These are phyloP conservation scores for Caenorhabditis uteleia DNA, from an alignment of 2,888 invertebrate species.

Conservation along the genomic window DNA sequence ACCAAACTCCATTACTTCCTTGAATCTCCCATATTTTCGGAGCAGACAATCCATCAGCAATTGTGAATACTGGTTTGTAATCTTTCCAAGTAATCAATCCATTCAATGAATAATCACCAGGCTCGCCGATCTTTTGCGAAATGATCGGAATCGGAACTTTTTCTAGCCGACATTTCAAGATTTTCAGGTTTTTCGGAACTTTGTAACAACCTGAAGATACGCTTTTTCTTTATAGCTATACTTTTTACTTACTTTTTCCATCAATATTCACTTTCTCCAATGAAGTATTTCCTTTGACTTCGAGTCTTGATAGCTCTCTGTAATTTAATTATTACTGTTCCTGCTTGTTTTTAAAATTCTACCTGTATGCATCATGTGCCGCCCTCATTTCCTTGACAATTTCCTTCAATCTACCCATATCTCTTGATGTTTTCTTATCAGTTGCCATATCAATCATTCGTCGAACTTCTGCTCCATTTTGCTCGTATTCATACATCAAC, in stretches of 20 bases:
- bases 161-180: slow-evolving; percentile 18
- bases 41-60: slow-evolving; percentile 52
- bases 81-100: slow-evolving; percentile 39
- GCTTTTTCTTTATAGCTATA: slow-evolving; percentile 2
- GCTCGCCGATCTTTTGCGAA: slow-evolving; percentile 35
- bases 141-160: slow-evolving; percentile 47
- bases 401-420: slow-evolving; percentile 3
- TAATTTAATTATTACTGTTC: neutral
- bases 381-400: slow-evolving; percentile 14
- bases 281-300: slow-evolving; percentile 1
- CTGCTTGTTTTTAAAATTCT: neutral
- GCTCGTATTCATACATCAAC: slow-evolving; percentile 42
- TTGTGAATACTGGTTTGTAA: slow-evolving; percentile 22
- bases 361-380: slow-evolving; percentile 23
- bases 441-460: slow-evolving; percentile 2
- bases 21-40: slow-evolving; percentile 55
- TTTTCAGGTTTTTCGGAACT: slow-evolving; percentile 6
- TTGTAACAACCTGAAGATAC: neutral
- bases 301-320: slow-evolving; percentile 17
- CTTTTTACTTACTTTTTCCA: slow-evolving; percentile 11
- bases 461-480: slow-evolving; percentile 10
- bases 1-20: slow-evolving; percentile 45
- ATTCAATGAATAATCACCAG: slow-evolving; percentile 30
- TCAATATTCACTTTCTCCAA: slow-evolving; percentile 4
- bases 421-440: neutral